Conservation (phyloP, 2,888 invertebrate species). For the Cephus nigrinus region DNA sequence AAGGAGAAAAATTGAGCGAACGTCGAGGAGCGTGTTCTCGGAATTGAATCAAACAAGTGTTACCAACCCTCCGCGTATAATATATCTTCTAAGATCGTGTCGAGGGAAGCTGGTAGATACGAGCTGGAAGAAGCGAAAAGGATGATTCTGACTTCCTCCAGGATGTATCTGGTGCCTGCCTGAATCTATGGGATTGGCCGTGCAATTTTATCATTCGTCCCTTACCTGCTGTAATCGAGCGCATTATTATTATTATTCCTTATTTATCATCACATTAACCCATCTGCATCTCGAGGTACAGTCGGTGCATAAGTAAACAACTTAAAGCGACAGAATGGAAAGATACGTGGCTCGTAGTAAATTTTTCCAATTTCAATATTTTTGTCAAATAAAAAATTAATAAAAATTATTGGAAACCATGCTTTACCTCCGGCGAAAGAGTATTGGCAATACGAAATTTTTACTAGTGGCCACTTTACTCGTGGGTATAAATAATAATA, state of each 20-base stretch:
- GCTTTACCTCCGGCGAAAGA: too few relatives aligned
- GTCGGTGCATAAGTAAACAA: background rate
- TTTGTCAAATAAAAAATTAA: background rate
- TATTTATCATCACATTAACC: background rate
- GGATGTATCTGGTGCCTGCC: background rate
- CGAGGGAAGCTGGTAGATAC: background rate
- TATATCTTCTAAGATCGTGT: constrained; percentile 50
- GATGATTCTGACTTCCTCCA: background rate
- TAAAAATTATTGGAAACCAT: too few relatives aligned
- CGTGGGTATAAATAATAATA: background rate
- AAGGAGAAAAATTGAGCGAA: constrained; percentile 53
- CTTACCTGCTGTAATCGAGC: background rate
- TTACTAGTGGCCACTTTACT: too few relatives aligned
- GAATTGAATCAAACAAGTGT: constrained; percentile 63
- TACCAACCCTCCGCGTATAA: constrained; percentile 53
- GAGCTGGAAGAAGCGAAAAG: background rate
- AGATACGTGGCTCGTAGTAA: background rate
- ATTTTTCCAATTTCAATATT: background rate
- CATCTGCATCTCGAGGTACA: background rate
- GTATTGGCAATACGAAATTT: too few relatives aligned
- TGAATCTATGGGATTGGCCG: background rate
- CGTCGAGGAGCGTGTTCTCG: constrained; percentile 49
- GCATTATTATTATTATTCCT: background rate
- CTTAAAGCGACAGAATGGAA: background rate
- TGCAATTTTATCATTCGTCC: background rate